phyloP scores from a whole-genome alignment of 2,113 vertebrate genomes.

The Grantiella picta region DNA sequence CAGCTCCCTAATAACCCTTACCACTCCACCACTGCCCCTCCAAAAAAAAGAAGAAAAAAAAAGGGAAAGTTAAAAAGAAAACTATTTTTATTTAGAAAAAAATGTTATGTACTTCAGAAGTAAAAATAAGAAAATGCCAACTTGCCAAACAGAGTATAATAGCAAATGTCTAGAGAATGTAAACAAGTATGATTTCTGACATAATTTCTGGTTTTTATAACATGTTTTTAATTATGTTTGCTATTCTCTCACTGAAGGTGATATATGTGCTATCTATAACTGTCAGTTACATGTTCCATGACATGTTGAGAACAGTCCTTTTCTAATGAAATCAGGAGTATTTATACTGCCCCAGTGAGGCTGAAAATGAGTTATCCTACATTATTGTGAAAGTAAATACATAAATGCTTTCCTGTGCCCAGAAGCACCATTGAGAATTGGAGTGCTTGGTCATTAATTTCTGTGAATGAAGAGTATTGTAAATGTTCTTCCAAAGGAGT shows the following conservation, averaged over 20 bases:
- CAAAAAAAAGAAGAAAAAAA: fast-evolving
- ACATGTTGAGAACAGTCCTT: neutral
- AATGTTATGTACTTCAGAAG: neutral
- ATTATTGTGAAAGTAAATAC: neutral
- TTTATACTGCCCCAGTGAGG: neutral
- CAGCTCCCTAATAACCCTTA: neutral
- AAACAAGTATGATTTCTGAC: neutral
- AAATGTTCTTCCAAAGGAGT: neutral
- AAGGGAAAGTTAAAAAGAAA: neutral
- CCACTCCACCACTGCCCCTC: too few species aligned
- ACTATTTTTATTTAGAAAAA: neutral
- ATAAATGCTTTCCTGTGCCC: neutral
- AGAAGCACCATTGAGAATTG: neutral
- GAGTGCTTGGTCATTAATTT: slow-evolving; percentile 8
- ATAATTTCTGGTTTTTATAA: neutral
- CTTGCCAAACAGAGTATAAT: neutral
- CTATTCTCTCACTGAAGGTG: neutral
- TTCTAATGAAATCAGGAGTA: neutral
- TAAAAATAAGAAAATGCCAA: neutral
- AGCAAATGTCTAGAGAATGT: neutral
- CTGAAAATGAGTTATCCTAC: neutral
- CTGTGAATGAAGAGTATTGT: neutral
- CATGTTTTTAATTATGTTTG: neutral
- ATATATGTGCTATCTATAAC: neutral
- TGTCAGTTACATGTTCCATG: neutral